phyloP scores from a whole-genome alignment of 1,140 invertebrate genomes.

The Antheraea mylitta region DNA sequence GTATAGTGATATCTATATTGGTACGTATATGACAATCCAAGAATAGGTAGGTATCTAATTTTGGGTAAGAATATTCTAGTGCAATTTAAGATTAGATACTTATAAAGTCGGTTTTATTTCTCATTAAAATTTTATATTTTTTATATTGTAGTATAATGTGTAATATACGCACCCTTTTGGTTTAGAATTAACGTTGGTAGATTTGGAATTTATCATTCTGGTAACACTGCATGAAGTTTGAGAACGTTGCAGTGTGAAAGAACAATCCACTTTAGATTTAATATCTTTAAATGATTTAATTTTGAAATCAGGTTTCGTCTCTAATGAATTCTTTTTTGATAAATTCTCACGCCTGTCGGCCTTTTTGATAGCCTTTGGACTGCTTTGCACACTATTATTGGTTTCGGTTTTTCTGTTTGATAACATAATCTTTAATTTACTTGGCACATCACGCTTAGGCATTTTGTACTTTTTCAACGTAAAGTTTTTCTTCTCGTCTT shows the following conservation, averaged over 20 bases:
- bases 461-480: constrained; percentile 86
- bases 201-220: constrained; percentile 70
- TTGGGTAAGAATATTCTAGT: no score
- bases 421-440: constrained; percentile 87
- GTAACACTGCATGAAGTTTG: constrained; percentile 72
- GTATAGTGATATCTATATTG: no score
- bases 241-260: constrained; percentile 70
- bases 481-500: constrained; percentile 79
- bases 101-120: neutral
- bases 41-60: no score
- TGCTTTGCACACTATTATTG: constrained; percentile 69
- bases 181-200: constrained; percentile 62
- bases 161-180: constrained; percentile 64
- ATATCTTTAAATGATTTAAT: constrained; percentile 88
- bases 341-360: constrained; percentile 87
- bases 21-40: no score
- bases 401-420: constrained; percentile 73
- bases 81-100: no score
- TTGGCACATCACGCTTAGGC: constrained; percentile 86
- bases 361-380: constrained; percentile 67
- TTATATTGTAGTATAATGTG: constrained; percentile 7
- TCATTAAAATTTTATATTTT: no score
- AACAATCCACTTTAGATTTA: constrained; percentile 86
- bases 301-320: constrained; percentile 84
- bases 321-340: constrained; percentile 84